Base-by-base conservation (phyloP, 2,797 vertebrate genomes). In the Zenarchopterus dispar region DNA sequence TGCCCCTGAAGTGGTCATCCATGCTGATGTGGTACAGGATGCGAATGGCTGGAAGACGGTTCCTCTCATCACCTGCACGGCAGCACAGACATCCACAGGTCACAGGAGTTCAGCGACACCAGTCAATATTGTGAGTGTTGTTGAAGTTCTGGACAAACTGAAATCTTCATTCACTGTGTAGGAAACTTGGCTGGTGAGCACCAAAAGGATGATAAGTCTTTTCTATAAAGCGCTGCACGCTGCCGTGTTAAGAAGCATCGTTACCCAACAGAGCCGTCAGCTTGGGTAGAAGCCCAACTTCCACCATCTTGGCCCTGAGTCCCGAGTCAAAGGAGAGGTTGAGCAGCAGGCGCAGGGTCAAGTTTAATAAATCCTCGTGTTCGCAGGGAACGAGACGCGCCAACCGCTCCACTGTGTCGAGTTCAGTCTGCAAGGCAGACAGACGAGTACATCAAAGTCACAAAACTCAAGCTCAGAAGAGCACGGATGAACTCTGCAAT, bases 11-110 rank as follows among this genome's bases (percentile, higher is more conserved):
- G 23, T 94, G 93, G 76, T 98, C 96, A 17, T 98, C 97, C 76
- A 98, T 95, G 84, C 96, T 98, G 88, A 98, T 95, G 82, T 98
- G 97, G 78, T 98, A 98, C 56, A 98, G 94, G 82, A 97, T 94
- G 39, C 95, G 95, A 92, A 98, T 94, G 17, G 92, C 94, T 17
- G 96, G 91, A 83, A 96, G 95, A 51, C 94, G 95, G 84, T 96
- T 95, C 85, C 86, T 96, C 82, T 97, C 96, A 55, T 95, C 96
- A 58, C 91, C 97, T 97, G 86, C 11, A 60, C 13, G 41, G 57
- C 57, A 54, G 73, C 41, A 15, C 36, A 39, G 13, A 39, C 36
- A 15, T 39, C 16, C 36, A 39, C 36, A 3, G 36, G 11, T 13
- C 33, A 36, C 36, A 39, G 36, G 36, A 15, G 36, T 39, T 39